A percentile compares a stretch with the other conserved stretches of the same genome.
Evolutionary conservation across 2,888 invertebrate genomes (phyloP).

Genomic region (Enchytraeus crypticus): DNA sequence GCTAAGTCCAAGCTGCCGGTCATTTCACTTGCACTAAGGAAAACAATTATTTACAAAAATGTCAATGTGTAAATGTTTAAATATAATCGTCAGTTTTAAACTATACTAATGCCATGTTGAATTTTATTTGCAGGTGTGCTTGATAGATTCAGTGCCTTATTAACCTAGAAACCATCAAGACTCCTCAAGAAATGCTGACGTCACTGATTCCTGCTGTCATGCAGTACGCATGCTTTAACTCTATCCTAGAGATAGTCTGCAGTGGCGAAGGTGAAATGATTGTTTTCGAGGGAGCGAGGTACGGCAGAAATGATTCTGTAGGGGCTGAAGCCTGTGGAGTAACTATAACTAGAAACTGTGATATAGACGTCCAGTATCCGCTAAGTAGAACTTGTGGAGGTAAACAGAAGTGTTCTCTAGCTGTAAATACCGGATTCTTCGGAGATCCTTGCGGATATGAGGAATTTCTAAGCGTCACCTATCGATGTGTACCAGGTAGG

Average conservation of each 20-base stretch:
- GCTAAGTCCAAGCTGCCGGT: no score
- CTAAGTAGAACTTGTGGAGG: constrained; percentile 24
- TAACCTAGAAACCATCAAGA: no score
- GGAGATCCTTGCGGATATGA: constrained; percentile 28
- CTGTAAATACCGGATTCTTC: constrained; percentile 23
- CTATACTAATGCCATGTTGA: no score
- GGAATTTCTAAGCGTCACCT: constrained; percentile 26
- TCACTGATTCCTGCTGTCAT: not conserved
- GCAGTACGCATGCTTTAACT: constrained; percentile 22
- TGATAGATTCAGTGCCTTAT: no score
- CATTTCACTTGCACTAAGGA: no score
- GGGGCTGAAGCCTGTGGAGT: constrained; percentile 20
- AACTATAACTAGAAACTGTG: constrained; percentile 23
- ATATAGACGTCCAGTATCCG: constrained; percentile 25
- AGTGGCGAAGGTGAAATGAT: constrained; percentile 10
- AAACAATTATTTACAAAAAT: no score
- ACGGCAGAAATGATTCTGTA: constrained; percentile 26
- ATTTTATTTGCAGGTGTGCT: no score
- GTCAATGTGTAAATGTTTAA: no score
- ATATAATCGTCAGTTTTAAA: no score
- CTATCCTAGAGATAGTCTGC: constrained; percentile 20
- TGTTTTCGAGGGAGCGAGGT: constrained; percentile 19
- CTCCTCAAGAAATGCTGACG: no score
- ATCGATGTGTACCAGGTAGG: constrained; percentile 24
- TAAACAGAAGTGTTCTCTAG: constrained; percentile 18